Evolutionary conservation across 2,113 vertebrate species (phyloP).

Genomic region (Aix galericulata): DNA sequence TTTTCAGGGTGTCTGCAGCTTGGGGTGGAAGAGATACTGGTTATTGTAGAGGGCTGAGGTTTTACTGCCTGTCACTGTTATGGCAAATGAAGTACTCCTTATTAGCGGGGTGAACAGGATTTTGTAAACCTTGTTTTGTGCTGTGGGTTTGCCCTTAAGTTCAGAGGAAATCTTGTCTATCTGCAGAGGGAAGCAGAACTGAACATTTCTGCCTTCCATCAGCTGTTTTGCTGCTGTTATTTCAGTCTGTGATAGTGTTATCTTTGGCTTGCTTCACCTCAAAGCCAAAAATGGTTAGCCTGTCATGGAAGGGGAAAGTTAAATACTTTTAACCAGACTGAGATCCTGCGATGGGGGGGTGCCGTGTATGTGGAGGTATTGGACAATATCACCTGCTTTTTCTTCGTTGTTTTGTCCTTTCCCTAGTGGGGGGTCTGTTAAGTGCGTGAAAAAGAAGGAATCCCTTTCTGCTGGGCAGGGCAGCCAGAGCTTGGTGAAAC

Average conservation of each 20-base stretch:
- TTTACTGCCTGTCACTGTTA: background rate
- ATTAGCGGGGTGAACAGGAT: background rate
- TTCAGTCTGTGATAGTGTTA: background rate
- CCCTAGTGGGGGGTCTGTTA: background rate
- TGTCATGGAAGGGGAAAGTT: background rate
- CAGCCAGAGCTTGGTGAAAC: background rate
- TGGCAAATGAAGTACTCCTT: no score
- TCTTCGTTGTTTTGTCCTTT: background rate
- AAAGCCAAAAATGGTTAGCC: background rate
- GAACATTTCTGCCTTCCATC: background rate
- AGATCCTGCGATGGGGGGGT: background rate
- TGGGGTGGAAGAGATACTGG: background rate
- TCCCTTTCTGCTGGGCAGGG: background rate
- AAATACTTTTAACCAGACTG: background rate
- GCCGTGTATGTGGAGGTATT: accelerated
- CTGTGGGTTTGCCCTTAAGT: background rate
- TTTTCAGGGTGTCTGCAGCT: background rate
- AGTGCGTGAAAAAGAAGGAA: background rate
- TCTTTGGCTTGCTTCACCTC: background rate
- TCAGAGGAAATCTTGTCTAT: background rate
- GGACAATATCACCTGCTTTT: background rate
- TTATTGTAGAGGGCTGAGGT: background rate
- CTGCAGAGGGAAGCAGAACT: background rate
- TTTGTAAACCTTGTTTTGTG: background rate
- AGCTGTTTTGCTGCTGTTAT: background rate